These are phyloP conservation scores for Nicator chloris DNA, from an alignment of 2,113 vertebrate species.

Conservation along the genomic window DNA sequence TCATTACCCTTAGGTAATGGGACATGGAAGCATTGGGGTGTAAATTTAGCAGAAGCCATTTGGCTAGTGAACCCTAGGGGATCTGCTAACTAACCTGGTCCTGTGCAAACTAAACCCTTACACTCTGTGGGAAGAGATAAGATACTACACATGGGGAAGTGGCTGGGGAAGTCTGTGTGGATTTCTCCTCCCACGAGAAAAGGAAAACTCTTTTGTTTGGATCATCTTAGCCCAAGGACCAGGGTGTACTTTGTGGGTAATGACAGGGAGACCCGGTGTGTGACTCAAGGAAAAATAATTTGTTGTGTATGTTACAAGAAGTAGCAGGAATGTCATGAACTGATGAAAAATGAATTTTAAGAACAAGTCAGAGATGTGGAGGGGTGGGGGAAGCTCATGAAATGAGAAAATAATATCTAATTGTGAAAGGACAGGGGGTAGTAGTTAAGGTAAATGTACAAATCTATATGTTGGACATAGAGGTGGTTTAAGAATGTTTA, in stretches of 20 bases:
- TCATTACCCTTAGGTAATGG: neutral
- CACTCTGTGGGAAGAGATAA: neutral
- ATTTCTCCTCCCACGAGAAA: neutral
- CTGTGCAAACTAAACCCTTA: neutral
- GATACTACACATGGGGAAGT: too few species aligned
- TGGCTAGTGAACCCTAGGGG: neutral
- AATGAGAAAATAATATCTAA: neutral
- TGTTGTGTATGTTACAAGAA: neutral
- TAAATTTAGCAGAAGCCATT: neutral
- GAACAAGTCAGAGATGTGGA: neutral
- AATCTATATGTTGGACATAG: neutral
- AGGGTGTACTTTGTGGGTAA: neutral
- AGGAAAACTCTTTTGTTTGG: neutral
- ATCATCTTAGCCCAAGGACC: neutral
- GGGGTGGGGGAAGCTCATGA: neutral
- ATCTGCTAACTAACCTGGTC: neutral
- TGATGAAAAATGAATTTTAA: neutral
- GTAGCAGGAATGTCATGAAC: neutral
- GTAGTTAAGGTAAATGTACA: neutral
- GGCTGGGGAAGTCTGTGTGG: neutral
- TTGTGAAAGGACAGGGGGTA: neutral
- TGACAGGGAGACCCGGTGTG: neutral
- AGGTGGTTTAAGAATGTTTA: neutral
- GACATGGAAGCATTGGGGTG: neutral
- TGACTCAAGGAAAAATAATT: neutral